Percentiles rank a stretch among this genome's conserved stretches.
Conservation (phyloP, 2,888 invertebrate genomes). For the Tanypteryx hageni region DNA sequence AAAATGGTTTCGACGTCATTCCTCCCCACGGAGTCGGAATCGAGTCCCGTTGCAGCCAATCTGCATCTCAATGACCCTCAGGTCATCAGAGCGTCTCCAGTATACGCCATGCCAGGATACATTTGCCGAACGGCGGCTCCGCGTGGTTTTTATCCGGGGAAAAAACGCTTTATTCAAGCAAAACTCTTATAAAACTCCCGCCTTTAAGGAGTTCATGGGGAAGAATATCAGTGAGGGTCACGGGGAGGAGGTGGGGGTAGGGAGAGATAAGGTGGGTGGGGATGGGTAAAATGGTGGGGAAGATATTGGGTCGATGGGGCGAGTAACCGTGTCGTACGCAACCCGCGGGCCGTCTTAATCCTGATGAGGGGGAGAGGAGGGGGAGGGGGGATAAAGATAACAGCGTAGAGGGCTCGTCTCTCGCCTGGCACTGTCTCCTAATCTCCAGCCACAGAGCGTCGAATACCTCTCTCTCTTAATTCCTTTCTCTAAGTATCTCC, state of each 20-base stretch:
- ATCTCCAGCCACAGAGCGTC: background rate
- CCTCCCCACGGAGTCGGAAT: background rate
- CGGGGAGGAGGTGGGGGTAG: too few species aligned
- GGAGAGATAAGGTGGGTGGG: background rate
- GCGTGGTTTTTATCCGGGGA: background rate
- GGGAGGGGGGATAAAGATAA: background rate
- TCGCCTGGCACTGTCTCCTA: background rate
- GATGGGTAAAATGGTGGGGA: background rate
- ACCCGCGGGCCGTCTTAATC: conserved; percentile 14
- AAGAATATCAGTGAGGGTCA: too few species aligned
- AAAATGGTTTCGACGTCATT: background rate
- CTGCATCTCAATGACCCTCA: conserved; percentile 4
- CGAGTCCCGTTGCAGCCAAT: conserved; percentile 29
- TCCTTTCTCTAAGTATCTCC: too few species aligned
- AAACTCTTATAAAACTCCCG: too few species aligned
- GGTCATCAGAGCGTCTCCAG: background rate
- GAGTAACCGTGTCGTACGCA: conserved; percentile 14
- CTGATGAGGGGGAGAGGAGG: background rate
- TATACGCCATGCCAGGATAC: too few species aligned
- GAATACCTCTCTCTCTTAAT: too few species aligned
- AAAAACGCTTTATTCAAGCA: background rate
- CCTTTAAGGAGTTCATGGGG: too few species aligned
- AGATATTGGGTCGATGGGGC: background rate
- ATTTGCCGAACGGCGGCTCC: background rate
- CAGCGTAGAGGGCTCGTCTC: background rate